Evolutionary conservation across 2,113 vertebrate species (phyloP).

Genomic region (Nothocercus nigrocapillus): DNA sequence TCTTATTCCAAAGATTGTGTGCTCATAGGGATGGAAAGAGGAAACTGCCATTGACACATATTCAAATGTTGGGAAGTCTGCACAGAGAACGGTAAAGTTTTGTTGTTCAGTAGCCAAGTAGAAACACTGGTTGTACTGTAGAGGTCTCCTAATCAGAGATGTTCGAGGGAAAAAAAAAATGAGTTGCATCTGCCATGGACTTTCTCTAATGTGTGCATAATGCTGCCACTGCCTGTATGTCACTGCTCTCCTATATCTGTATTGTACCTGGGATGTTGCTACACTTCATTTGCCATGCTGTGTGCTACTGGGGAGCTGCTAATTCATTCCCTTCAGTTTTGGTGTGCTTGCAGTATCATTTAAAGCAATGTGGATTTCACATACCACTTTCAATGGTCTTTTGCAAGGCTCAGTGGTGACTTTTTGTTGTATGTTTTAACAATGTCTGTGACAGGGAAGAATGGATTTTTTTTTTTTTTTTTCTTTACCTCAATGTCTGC

Average conservation of each 20-base stretch:
- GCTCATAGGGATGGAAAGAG: not conserved
- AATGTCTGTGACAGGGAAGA: not conserved
- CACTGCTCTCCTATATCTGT: rapidly evolving
- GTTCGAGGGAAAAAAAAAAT: not conserved
- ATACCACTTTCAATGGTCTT: not conserved
- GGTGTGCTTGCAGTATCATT: not conserved
- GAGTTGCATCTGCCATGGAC: not conserved
- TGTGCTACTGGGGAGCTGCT: not conserved
- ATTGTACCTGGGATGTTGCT: not conserved
- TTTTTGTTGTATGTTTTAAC: not conserved
- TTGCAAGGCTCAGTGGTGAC: not conserved
- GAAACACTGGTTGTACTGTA: rapidly evolving
- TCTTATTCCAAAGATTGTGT: not conserved
- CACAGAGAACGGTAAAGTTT: not conserved
- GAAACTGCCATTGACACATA: not conserved
- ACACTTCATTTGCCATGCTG: not conserved
- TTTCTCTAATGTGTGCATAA: not conserved
- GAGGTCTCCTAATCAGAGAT: not conserved
- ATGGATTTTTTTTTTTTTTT: not conserved
- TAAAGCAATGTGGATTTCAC: not conserved
- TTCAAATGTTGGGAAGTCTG: not conserved
- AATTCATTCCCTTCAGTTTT: not conserved
- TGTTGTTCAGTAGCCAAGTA: not conserved
- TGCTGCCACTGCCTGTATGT: not conserved
- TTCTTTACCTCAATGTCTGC: too few species aligned